Conservation (phyloP, 2,113 vertebrate genomes). For the Ornithorhynchus anatinus region DNA sequence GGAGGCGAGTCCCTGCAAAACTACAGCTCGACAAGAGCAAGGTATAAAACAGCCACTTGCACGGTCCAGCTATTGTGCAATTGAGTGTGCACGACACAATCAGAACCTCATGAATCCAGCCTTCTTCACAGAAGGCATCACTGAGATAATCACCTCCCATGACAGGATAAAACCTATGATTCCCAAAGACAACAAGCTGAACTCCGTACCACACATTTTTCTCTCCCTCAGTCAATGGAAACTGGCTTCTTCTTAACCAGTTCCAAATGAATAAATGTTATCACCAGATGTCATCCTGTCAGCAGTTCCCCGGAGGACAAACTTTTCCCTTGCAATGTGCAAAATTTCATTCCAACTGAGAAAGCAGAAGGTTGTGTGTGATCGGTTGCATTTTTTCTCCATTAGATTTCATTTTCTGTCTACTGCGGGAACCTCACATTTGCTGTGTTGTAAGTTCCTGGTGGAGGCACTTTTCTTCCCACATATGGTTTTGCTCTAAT, state of each 20-base stretch:
- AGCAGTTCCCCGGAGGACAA: slow-evolving; percentile 9
- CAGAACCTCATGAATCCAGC: not conserved
- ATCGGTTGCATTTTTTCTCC: not conserved
- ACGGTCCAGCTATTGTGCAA: not conserved
- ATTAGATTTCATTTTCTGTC: too few relatives aligned
- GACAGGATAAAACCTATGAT: not conserved
- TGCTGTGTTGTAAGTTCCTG: not conserved
- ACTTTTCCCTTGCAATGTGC: slow-evolving; percentile 24
- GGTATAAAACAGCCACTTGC: rapidly evolving
- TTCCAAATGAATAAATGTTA: slow-evolving; percentile 45
- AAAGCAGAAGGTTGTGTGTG: not conserved
- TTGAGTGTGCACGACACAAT: not conserved
- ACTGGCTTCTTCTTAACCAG: slow-evolving; percentile 31
- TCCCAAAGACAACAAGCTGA: slow-evolving; percentile 21
- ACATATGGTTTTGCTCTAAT: not conserved
- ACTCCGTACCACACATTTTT: not conserved
- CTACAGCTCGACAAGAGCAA: too few relatives aligned
- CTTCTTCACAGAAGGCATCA: slow-evolving; percentile 5
- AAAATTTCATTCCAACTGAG: not conserved
- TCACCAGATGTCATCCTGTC: slow-evolving; percentile 39
- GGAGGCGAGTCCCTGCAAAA: too few relatives aligned
- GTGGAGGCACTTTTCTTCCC: not conserved
- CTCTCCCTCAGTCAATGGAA: slow-evolving; percentile 21
- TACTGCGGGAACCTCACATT: rapidly evolving
- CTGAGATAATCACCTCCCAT: slow-evolving; percentile 21